Conservation (phyloP, 2,888 invertebrate species). For the Helleia helle region DNA sequence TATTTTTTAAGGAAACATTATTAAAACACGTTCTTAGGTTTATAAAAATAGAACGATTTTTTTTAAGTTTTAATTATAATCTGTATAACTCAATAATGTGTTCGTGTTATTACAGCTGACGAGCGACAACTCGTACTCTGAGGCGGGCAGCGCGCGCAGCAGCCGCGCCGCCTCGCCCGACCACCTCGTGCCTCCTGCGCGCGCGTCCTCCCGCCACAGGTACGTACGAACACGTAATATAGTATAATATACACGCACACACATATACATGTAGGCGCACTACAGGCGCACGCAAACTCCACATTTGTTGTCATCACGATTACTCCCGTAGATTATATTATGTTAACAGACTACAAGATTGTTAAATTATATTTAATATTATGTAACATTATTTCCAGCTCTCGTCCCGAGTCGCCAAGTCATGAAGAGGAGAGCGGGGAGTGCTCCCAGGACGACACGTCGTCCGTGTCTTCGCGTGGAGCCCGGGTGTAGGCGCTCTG, state of each 20-base stretch:
- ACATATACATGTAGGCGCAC: neutral
- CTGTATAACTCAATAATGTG: no score
- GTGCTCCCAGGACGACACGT: slow-evolving; percentile 30
- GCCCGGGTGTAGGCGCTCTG: slow-evolving; percentile 6
- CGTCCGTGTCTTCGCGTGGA: slow-evolving; percentile 27
- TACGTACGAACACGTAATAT: slow-evolving; percentile 1
- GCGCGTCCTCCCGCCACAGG: slow-evolving; percentile 16
- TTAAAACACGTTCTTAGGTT: no score
- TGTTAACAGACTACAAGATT: neutral
- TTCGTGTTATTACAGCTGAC: slow-evolving; percentile 42
- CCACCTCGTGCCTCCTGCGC: slow-evolving; percentile 70
- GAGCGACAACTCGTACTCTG: slow-evolving; percentile 67
- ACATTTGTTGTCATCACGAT: no score
- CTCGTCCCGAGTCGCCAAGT: slow-evolving; percentile 38
- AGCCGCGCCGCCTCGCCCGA: slow-evolving; percentile 77
- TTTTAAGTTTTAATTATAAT: no score
- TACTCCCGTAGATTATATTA: no score
- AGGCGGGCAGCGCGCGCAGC: slow-evolving; percentile 68
- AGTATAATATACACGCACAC: neutral
- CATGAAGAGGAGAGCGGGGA: slow-evolving; percentile 30
- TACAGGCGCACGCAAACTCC: neutral
- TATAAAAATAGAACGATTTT: no score
- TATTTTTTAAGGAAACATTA: no score
- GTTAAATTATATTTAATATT: neutral
- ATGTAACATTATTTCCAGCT: slow-evolving; percentile 23